phyloP scores from a whole-genome alignment of 2,113 vertebrate species.

The Tragelaphus buxtoni region DNA sequence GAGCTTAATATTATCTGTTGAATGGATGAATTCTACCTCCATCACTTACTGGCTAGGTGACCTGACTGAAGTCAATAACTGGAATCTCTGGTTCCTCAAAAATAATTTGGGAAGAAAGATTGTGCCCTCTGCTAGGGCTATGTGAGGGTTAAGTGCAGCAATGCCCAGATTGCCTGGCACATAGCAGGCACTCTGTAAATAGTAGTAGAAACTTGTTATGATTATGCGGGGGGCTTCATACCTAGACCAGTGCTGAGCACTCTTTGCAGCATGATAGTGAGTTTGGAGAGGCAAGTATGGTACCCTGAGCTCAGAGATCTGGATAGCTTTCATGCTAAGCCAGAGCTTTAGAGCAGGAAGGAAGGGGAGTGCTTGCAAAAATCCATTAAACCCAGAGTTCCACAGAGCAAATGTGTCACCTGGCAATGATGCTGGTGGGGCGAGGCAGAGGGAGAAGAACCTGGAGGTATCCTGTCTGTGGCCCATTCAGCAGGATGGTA shows the following conservation, averaged over 20 bases:
- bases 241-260: not conserved
- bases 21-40: not conserved
- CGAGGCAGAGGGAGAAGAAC: not conserved
- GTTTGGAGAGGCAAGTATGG: not conserved
- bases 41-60: not conserved
- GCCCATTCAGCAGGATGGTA: not conserved
- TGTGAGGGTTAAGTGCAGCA: not conserved
- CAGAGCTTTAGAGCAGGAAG: slow-evolving; percentile 64
- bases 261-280: not conserved
- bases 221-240: not conserved
- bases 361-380: slow-evolving; percentile 46
- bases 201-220: not conserved
- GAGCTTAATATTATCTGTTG: not conserved
- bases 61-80: not conserved
- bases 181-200: not conserved
- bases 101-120: not conserved
- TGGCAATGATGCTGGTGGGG: not conserved
- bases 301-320: slow-evolving; percentile 14
- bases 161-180: not conserved
- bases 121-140: not conserved
- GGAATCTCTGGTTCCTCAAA: not conserved
- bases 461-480: not conserved
- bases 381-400: slow-evolving; percentile 30
- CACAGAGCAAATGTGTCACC: not conserved
- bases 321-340: slow-evolving; percentile 52